A percentile compares a stretch with the other conserved stretches of the same genome.
Evolutionary conservation across 2,113 vertebrate species (phyloP).

Genomic region (Ailuropoda melanoleuca): DNA sequence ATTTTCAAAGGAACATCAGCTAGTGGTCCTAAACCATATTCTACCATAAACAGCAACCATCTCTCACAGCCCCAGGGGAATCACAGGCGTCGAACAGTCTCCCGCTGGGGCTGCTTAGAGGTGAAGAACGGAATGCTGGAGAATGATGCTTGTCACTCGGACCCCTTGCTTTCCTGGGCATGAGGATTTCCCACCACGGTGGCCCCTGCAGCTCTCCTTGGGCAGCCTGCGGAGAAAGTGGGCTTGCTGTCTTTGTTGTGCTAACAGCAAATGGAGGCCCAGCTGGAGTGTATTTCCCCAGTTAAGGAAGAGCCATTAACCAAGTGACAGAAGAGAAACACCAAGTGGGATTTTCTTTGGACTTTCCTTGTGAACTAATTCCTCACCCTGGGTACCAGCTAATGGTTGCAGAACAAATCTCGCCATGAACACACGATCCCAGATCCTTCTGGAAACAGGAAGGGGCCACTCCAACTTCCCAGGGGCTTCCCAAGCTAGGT

Average conservation of each 20-base stretch:
- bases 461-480: too few relatives aligned
- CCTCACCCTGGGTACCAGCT: too few relatives aligned
- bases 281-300: background rate
- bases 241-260: accelerated
- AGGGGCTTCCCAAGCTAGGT: too few relatives aligned
- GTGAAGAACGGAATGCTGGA: background rate
- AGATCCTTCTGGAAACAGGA: too few relatives aligned
- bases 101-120: background rate
- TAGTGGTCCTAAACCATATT: background rate
- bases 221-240: background rate
- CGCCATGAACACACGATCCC: too few relatives aligned
- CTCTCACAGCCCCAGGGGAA: background rate
- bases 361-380: too few relatives aligned
- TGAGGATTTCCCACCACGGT: background rate
- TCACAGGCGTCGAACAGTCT: background rate
- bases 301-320: background rate
- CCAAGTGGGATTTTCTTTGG: too few relatives aligned
- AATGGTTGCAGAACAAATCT: too few relatives aligned
- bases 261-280: background rate
- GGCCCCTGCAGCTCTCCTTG: background rate
- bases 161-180: background rate
- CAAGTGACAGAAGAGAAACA: too few relatives aligned
- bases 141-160: background rate
- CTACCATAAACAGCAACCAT: background rate
- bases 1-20: background rate